These are phyloP conservation scores for Oenanthe melanoleuca DNA, from an alignment of 2,113 vertebrate species.

Conservation along the genomic window DNA sequence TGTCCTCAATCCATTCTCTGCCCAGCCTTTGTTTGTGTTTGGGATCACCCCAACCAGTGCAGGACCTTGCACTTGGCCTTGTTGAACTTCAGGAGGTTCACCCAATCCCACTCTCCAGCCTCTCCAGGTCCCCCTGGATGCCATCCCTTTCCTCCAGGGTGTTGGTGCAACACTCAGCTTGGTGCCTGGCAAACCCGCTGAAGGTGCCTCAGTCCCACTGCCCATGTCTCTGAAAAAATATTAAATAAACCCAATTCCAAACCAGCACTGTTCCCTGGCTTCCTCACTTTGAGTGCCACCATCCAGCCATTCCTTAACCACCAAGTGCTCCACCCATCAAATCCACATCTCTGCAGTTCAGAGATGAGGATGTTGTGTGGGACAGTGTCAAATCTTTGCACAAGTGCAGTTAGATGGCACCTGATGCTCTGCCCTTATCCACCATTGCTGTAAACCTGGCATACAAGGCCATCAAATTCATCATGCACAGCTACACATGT, in stretches of 20 bases:
- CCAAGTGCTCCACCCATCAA: fast-evolving
- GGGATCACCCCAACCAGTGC: neutral
- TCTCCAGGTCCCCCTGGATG: neutral
- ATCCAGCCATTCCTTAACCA: neutral
- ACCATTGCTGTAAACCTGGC: neutral
- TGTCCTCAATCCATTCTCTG: neutral
- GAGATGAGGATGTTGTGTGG: neutral
- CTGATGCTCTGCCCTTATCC: neutral
- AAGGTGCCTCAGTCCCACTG: neutral
- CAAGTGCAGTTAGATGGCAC: neutral
- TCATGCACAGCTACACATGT: neutral
- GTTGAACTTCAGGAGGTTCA: neutral
- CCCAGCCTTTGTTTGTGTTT: neutral
- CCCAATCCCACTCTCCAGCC: neutral
- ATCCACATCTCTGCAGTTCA: neutral
- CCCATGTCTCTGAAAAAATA: neutral
- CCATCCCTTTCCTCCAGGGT: neutral
- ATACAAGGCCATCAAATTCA: neutral
- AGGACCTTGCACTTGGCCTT: neutral
- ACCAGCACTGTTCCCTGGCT: neutral
- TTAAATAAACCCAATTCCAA: neutral
- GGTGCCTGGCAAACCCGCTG: neutral
- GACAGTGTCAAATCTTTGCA: neutral
- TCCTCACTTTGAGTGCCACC: neutral
- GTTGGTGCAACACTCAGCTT: neutral